Evolutionary conservation across 1,140 invertebrate genomes (phyloP).

Genomic region (Globodera ellingtonae): DNA sequence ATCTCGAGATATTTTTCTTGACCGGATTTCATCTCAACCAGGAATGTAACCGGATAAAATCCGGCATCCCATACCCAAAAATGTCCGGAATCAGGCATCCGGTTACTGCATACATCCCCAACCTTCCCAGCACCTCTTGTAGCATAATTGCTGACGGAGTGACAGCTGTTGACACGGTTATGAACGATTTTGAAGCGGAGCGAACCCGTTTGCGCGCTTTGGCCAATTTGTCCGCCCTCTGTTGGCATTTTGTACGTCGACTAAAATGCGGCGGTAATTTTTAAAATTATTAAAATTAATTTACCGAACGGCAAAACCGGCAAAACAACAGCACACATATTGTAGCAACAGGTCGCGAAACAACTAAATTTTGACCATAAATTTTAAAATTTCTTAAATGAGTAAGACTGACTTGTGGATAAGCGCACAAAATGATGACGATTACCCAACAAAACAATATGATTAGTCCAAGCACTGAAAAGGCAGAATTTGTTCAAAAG

Average conservation of each 20-base stretch:
- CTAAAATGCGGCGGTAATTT: background rate
- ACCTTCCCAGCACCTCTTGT: constrained; percentile 13
- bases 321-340: constrained; percentile 42
- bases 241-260: background rate
- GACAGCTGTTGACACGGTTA: constrained; percentile 22
- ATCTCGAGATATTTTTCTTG: too few relatives aligned
- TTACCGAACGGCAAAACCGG: constrained; percentile 4
- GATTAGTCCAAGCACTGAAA: constrained; percentile 39
- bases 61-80: too few relatives aligned
- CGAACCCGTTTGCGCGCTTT: constrained; percentile 43
- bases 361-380: constrained; percentile 33
- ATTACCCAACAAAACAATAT: constrained; percentile 51
- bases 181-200: constrained; percentile 40
- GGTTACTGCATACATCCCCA: background rate
- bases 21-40: too few relatives aligned
- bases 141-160: constrained; percentile 23
- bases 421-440: constrained; percentile 52
- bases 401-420: constrained; percentile 40
- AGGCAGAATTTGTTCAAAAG: constrained; percentile 12
- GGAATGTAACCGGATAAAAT: too few relatives aligned
- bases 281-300: too few relatives aligned
- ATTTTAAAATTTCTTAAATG: background rate
- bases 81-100: too few relatives aligned
- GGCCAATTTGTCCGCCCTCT: background rate
- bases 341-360: constrained; percentile 47